These are phyloP conservation scores for Nerophis lumbriciformis DNA, from an alignment of 2,113 vertebrate genomes.

Conservation along the genomic window DNA sequence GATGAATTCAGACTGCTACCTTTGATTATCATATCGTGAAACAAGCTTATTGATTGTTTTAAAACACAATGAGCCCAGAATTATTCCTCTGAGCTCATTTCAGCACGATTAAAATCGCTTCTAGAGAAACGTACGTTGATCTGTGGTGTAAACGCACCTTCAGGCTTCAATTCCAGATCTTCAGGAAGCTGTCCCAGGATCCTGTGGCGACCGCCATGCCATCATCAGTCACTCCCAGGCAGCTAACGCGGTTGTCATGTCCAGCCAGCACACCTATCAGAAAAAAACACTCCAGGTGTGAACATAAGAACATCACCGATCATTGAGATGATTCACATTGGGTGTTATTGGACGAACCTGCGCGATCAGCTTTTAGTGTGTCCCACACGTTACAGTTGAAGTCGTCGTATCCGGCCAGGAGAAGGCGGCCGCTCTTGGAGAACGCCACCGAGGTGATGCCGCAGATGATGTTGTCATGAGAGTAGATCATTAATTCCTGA, in stretches of 20 bases:
- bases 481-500: slow-evolving; percentile 98
- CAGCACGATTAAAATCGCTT: no score
- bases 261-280: slow-evolving; percentile 90
- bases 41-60: no score
- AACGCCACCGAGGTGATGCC: slow-evolving; percentile 99
- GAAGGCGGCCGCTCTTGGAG: slow-evolving; percentile 97
- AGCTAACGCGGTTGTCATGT: slow-evolving; percentile 98
- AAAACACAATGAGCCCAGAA: no score
- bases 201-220: slow-evolving; percentile 99
- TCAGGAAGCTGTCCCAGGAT: slow-evolving; percentile 99
- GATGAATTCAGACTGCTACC: no score
- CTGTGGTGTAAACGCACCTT: slow-evolving; percentile 57
- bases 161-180: slow-evolving; percentile 98
- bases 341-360: slow-evolving; percentile 70
- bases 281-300: not conserved
- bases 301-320: not conserved
- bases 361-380: slow-evolving; percentile 95
- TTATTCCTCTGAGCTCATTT: no score
- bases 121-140: no score
- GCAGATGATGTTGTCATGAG: slow-evolving; percentile 98
- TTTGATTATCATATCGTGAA: no score
- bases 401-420: slow-evolving; percentile 95
- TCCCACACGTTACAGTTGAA: slow-evolving; percentile 99
- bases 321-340: no score
- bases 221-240: slow-evolving; percentile 97